Evolutionary conservation across 1,140 invertebrate species (phyloP).

Genomic region (Heliconius congener): DNA sequence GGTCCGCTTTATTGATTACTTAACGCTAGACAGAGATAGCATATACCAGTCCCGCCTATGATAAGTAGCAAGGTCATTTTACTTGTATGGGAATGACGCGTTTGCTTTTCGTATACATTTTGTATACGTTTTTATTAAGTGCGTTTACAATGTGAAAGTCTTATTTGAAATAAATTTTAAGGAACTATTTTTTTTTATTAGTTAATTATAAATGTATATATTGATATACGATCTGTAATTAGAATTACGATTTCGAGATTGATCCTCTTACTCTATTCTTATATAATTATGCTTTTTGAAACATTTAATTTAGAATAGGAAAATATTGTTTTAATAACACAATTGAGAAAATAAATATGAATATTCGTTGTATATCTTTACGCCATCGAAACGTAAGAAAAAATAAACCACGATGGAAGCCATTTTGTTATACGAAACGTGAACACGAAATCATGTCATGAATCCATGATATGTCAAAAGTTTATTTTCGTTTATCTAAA

Average conservation of each 20-base stretch:
- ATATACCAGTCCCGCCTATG: constrained; percentile 46
- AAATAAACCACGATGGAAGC: not conserved
- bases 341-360: not conserved
- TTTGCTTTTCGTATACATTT: constrained; percentile 36
- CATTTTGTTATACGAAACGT: constrained; percentile 1
- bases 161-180: not conserved
- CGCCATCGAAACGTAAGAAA: not conserved
- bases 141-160: constrained; percentile 27
- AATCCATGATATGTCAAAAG: not conserved
- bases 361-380: too few species aligned
- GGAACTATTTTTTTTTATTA: not conserved
- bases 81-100: constrained; percentile 45
- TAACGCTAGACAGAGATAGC: constrained; percentile 51
- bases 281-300: not conserved
- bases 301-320: not conserved
- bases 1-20: constrained; percentile 58
- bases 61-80: constrained; percentile 74
- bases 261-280: not conserved
- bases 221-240: not conserved
- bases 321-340: not conserved
- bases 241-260: not conserved
- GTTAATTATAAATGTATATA: not conserved
- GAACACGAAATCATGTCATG: not conserved
- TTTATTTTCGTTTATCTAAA: not conserved
- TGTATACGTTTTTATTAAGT: constrained; percentile 14